Percentiles rank a stretch among this genome's conserved stretches.
Evolutionary conservation across 2,797 vertebrate species (phyloP).

Genomic region (Hephaestus fuliginosus): DNA sequence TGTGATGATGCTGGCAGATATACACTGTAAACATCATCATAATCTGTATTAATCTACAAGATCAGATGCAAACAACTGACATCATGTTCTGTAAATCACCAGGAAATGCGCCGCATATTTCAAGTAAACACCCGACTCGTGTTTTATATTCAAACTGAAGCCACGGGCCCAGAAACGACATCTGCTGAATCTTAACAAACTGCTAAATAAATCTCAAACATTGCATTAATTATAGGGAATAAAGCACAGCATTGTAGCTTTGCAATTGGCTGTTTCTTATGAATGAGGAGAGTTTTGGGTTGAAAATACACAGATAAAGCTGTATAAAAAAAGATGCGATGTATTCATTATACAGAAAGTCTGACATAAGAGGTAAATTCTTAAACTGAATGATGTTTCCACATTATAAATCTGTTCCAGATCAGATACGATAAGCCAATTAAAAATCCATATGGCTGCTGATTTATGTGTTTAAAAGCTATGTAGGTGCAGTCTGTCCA

Average conservation of each 20-base stretch:
- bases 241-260: slow-evolving; percentile 27
- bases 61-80: slow-evolving; percentile 64
- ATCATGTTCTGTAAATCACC: slow-evolving; percentile 67
- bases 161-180: slow-evolving; percentile 51
- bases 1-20: slow-evolving; percentile 42
- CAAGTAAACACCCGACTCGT: slow-evolving; percentile 49
- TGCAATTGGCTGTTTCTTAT: slow-evolving; percentile 8
- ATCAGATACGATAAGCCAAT: slow-evolving; percentile 17
- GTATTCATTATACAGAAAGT: slow-evolving; percentile 17
- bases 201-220: slow-evolving; percentile 57
- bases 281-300: slow-evolving; percentile 16
- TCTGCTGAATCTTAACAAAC: slow-evolving; percentile 70
- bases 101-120: slow-evolving; percentile 50
- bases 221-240: slow-evolving; percentile 52
- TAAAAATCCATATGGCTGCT: neutral
- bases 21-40: slow-evolving; percentile 52
- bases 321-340: slow-evolving; percentile 10
- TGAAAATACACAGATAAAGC: slow-evolving; percentile 11
- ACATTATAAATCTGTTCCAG: slow-evolving; percentile 38
- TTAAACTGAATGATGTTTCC: neutral
- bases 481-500: slow-evolving; percentile 1
- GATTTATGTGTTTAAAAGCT: slow-evolving; percentile 34
- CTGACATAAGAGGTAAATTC: slow-evolving; percentile 1
- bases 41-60: slow-evolving; percentile 68
- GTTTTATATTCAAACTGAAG: slow-evolving; percentile 61